Base-by-base conservation (phyloP, 2,888 invertebrate species). In the Nemoura dubitans region DNA sequence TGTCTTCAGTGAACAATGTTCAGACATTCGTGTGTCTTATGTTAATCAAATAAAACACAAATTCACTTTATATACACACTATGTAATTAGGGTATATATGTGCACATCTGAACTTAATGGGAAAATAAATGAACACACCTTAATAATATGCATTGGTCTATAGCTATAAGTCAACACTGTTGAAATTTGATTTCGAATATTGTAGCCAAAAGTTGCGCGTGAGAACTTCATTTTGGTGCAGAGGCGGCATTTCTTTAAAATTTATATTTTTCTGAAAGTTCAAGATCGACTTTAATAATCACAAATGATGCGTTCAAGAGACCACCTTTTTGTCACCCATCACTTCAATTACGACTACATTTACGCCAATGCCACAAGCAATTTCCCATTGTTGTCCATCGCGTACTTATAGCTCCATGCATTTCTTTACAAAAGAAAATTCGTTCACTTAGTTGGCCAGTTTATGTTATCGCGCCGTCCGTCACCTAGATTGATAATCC, bases 401-500 rank as follows among this genome's bases (percentile, higher is more conserved):
- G 59, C 21, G 59, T 7, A 10, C 59, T 36, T 10, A 59, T 59
- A 21, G 59, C 14, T 7, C 14, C 59, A 7, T 59, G 21, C 21
- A 16, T 10, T 59, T 21, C 2, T 21, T 10, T 59, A 59, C 59
- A 59, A 59, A 59, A 59, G 59, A 59, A 59, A 59, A 59, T 59
- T 59, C 59, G 59, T 21, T 59, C 59, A 59, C 59, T 59, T 59
- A 59, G 59, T 59, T 59, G 21, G 59, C 59, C 21, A 14, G 59
- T 7, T 10, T 59, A 59, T 21, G 16, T 59, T 59, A 59, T 59
- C 59, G 21, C 59, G 2, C 10, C 14, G 59, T 59, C 59, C 59
- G 59, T 59, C 59, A 59, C 59, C 59, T 59, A 59, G 14, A 59
- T 59, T 59, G 59, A 59, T 59, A 59, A 59, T 59, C 59, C 59